Percentiles rank a stretch among this genome's conserved stretches.
phyloP scores from a whole-genome alignment of 2,113 vertebrate species.

The Psettodes erumei region DNA sequence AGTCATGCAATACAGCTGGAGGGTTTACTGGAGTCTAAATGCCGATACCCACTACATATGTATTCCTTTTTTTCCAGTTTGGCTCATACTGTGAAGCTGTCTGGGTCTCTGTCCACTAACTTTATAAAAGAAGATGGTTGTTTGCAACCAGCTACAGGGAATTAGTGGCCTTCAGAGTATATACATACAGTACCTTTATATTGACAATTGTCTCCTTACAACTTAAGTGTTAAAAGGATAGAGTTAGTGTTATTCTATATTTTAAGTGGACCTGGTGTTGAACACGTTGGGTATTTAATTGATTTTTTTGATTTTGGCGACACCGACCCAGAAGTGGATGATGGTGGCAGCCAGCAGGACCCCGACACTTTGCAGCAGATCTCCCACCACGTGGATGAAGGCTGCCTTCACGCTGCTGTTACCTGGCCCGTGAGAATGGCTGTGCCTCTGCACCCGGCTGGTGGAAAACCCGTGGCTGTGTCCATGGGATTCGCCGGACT shows the following conservation, averaged over 20 bases:
- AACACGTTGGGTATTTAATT: no score
- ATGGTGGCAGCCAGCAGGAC: slow-evolving; percentile 88
- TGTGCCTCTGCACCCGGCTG: not conserved
- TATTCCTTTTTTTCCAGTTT: not conserved
- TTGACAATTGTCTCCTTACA: not conserved
- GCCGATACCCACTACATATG: not conserved
- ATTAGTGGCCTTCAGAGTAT: not conserved
- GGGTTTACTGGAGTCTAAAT: not conserved
- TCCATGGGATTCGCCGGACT: slow-evolving; percentile 76
- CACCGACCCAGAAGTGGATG: slow-evolving; percentile 89
- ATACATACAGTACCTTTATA: not conserved
- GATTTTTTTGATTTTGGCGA: not conserved
- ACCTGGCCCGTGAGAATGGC: slow-evolving; percentile 35
- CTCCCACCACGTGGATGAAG: slow-evolving; percentile 91
- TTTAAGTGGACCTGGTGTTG: no score
- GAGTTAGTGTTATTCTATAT: not conserved
- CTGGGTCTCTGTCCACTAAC: not conserved
- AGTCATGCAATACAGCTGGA: not conserved
- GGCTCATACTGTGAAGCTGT: not conserved
- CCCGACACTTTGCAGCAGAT: slow-evolving; percentile 90
- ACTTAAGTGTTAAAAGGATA: not conserved
- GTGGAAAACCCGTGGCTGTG: slow-evolving; percentile 71
- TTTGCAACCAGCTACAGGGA: not conserved
- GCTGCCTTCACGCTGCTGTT: slow-evolving; percentile 89
- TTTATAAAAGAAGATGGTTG: not conserved